phyloP scores from a whole-genome alignment of 2,113 vertebrate species.

The Callocephalon fimbriatum region DNA sequence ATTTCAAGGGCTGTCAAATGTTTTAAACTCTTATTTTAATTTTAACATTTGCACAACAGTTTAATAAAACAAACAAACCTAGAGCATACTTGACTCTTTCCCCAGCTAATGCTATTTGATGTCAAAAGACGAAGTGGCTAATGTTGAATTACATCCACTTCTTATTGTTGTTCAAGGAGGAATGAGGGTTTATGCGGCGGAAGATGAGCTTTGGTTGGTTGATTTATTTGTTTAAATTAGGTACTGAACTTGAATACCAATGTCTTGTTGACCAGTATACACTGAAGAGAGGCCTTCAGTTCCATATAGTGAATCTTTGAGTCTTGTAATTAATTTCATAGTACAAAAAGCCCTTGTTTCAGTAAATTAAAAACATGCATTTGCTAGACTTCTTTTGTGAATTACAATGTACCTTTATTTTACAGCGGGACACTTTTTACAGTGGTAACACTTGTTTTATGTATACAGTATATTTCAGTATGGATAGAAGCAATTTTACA shows the following conservation, averaged over 20 bases:
- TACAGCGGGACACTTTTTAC: background rate
- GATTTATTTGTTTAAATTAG: background rate
- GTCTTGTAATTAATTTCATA: background rate
- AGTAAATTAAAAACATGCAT: background rate
- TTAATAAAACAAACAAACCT: slow-evolving; percentile 28
- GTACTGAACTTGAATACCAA: background rate
- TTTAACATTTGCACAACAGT: slow-evolving; percentile 19
- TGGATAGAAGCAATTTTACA: background rate
- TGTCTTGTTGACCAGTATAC: background rate
- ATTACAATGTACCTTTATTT: background rate
- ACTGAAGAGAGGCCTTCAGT: background rate
- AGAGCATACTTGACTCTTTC: slow-evolving; percentile 7
- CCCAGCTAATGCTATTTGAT: slow-evolving; percentile 32
- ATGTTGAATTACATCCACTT: slow-evolving; percentile 32
- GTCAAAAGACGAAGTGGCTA: slow-evolving; percentile 34
- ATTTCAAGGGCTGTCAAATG: slow-evolving; percentile 37
- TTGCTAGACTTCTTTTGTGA: background rate
- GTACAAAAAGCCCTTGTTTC: background rate
- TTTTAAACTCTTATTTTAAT: slow-evolving; percentile 5
- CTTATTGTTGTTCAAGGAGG: background rate
- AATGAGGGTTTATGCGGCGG: background rate
- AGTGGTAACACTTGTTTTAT: background rate
- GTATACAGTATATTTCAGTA: background rate
- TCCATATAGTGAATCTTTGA: background rate
- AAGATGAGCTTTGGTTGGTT: background rate